phyloP scores from a whole-genome alignment of 2,888 invertebrate species.

The Chaetogeoica ovagalla region DNA sequence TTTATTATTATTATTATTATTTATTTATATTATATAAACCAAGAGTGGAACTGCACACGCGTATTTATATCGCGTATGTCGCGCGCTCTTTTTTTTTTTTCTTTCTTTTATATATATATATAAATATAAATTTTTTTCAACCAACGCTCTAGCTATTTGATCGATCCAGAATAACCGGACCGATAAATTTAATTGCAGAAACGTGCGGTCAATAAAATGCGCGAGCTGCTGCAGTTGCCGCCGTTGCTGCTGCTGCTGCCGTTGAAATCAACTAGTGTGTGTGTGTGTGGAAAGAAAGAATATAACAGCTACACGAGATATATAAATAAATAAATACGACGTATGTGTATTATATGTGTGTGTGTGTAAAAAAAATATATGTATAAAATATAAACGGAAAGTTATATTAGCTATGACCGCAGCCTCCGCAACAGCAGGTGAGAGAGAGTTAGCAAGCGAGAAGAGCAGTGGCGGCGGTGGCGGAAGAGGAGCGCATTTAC shows the following conservation, averaged over 20 bases:
- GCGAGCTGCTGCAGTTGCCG: conserved; percentile 5
- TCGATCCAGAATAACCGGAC: conserved; percentile 52
- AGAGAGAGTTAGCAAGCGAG: no score
- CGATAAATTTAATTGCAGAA: conserved; percentile 52
- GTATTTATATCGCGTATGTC: background rate
- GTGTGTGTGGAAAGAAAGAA: background rate
- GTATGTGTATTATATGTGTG: no score
- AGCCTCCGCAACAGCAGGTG: no score
- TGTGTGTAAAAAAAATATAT: no score
- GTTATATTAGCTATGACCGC: no score
- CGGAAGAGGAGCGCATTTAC: conserved; percentile 32
- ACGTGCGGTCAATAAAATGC: conserved; percentile 48
- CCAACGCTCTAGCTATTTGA: conserved; percentile 26
- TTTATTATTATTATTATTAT: no score
- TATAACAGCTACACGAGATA: no score
- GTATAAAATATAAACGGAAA: no score
- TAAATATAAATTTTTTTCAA: conserved; percentile 28
- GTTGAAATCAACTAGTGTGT: background rate
- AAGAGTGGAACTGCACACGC: background rate
- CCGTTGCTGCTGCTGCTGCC: conserved; percentile 3
- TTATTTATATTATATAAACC: background rate
- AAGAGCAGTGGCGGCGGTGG: background rate
- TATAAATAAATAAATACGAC: no score
- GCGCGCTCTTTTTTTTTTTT: background rate
- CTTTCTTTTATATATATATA: no score